These are phyloP conservation scores for Anseranas semipalmata DNA, from an alignment of 2,113 vertebrate genomes.

Conservation along the genomic window DNA sequence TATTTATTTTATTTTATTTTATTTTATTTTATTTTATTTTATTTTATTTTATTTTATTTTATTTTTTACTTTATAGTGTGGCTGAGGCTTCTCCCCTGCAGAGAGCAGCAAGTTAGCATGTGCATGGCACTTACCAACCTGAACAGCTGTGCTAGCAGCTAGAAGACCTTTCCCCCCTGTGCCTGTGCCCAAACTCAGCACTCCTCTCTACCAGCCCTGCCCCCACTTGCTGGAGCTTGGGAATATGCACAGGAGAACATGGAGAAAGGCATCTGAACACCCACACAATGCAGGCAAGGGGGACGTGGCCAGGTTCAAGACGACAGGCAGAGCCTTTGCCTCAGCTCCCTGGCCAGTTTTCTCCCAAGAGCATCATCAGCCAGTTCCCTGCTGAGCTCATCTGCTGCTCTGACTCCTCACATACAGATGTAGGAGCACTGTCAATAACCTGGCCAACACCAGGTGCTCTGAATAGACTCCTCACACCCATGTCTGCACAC, in stretches of 20 bases:
- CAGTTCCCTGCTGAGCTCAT: not conserved
- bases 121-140: not conserved
- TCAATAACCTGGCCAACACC: not conserved
- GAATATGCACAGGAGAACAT: not conserved
- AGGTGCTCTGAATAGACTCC: not conserved
- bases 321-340: not conserved
- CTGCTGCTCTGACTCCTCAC: not conserved
- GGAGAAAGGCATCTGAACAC: not conserved
- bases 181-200: not conserved
- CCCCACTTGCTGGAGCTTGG: not conserved
- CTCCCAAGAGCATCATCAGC: not conserved
- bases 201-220: not conserved
- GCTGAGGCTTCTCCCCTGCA: conserved; percentile 1
- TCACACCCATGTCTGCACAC: fast-evolving
- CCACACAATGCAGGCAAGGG: not conserved
- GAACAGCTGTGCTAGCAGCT: not conserved
- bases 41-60: too few relatives aligned
- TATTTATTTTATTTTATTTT: too few relatives aligned
- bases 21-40: too few relatives aligned
- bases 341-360: not conserved
- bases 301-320: not conserved
- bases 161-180: not conserved
- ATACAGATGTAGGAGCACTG: not conserved
- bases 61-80: not conserved
- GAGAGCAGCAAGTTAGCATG: not conserved